Evolutionary conservation across 2,113 vertebrate genomes (phyloP).

Genomic region (Porphyrio hochstetteri): DNA sequence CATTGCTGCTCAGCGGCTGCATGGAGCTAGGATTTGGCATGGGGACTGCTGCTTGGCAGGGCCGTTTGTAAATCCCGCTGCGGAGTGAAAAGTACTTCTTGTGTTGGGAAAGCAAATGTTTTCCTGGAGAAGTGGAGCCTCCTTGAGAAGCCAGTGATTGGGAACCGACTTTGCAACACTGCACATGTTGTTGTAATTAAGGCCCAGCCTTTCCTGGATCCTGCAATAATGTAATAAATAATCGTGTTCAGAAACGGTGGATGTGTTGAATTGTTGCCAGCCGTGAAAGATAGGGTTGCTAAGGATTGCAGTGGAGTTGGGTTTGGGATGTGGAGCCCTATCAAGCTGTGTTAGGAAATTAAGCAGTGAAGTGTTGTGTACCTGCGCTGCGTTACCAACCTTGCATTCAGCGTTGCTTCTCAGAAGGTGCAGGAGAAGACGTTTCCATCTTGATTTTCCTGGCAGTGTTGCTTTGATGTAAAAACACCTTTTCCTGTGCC

Average conservation of each 20-base stretch:
- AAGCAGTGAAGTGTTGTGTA: neutral
- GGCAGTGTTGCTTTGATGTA: neutral
- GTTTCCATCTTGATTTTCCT: neutral
- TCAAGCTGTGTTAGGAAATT: neutral
- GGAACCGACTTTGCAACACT: neutral
- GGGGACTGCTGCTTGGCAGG: neutral
- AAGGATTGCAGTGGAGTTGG: neutral
- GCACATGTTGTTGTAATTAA: slow-evolving; percentile 39
- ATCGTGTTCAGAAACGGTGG: neutral
- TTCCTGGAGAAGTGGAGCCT: slow-evolving; percentile 11
- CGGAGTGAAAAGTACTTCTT: neutral
- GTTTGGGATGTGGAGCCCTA: neutral
- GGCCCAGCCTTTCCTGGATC: slow-evolving; percentile 44
- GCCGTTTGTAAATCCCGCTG: neutral
- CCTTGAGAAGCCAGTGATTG: neutral
- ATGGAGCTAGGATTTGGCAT: neutral
- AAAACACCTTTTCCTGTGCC: neutral
- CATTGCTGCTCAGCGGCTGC: accelerated
- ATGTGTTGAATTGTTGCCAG: neutral
- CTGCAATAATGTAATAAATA: neutral
- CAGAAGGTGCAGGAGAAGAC: neutral
- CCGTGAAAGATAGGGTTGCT: neutral
- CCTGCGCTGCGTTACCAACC: neutral
- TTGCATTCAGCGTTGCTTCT: neutral
- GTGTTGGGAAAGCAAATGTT: slow-evolving; percentile 1